These are phyloP conservation scores for Lepidurus arcticus DNA, from an alignment of 1,140 invertebrate genomes.

Conservation along the genomic window DNA sequence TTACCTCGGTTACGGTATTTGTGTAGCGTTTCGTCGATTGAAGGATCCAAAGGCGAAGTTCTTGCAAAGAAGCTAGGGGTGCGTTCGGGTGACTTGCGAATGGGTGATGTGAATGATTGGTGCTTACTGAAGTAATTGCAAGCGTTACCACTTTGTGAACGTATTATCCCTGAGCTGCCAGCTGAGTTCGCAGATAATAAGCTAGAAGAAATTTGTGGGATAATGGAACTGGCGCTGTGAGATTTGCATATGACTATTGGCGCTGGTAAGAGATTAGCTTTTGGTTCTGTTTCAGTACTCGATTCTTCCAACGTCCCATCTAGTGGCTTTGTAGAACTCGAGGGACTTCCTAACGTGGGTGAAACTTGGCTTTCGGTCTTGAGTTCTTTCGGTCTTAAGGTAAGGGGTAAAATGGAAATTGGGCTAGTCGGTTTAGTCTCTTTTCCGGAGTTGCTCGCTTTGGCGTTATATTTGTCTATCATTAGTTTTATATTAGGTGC, in stretches of 20 bases:
- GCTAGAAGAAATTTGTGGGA: constrained; percentile 41
- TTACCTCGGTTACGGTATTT: constrained; percentile 31
- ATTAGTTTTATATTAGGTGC: constrained; percentile 60
- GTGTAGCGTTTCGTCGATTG: constrained; percentile 35
- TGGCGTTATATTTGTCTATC: constrained; percentile 59
- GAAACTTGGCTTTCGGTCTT: constrained; percentile 48
- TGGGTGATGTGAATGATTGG: constrained; percentile 30
- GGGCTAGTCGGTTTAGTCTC: constrained; percentile 42
- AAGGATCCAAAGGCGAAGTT: constrained; percentile 35
- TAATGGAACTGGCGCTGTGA: constrained; percentile 43
- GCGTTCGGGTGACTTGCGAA: constrained; percentile 33
- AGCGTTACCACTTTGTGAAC: constrained; percentile 36
- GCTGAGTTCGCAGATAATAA: constrained; percentile 17
- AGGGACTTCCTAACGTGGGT: constrained; percentile 39
- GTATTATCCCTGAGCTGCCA: constrained; percentile 35
- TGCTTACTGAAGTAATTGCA: constrained; percentile 35
- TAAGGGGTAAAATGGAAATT: constrained; percentile 49
- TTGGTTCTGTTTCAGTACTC: constrained; percentile 34
- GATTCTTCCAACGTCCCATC: not conserved
- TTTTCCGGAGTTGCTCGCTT: constrained; percentile 50
- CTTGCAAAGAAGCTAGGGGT: constrained; percentile 30
- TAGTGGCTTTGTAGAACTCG: constrained; percentile 52
- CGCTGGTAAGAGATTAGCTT: constrained; percentile 25
- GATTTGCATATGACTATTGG: constrained; percentile 39
- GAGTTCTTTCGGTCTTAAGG: constrained; percentile 56